Conservation (phyloP, 2,888 invertebrate genomes). For the Meliscaeva auricollis region DNA sequence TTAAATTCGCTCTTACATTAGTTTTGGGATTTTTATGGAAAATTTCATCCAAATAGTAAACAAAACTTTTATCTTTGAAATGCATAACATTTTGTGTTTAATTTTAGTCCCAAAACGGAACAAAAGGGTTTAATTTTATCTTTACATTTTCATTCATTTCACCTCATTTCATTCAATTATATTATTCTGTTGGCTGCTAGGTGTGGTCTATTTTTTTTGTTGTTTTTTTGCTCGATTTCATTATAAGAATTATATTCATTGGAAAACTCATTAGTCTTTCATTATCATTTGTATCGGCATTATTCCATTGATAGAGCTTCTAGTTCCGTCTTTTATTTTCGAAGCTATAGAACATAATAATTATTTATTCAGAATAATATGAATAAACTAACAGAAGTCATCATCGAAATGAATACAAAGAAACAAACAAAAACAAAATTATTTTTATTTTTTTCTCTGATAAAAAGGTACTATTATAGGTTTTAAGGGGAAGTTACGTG, state of each 20-base stretch:
- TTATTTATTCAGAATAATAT: constrained; percentile 36
- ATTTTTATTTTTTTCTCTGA: neutral
- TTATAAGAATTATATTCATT: constrained; percentile 27
- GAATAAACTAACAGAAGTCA: neutral
- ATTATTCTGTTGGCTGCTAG: neutral
- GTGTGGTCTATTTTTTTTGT: neutral
- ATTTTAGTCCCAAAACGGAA: no score
- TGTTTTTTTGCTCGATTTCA: neutral
- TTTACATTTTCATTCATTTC: constrained; percentile 40
- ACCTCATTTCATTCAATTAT: neutral
- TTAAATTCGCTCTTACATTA: no score
- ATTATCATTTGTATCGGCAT: neutral
- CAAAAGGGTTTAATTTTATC: neutral
- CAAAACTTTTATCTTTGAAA: no score
- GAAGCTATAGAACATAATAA: neutral
- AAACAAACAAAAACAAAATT: neutral
- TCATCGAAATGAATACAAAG: constrained; percentile 3
- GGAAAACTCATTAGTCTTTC: constrained; percentile 39
- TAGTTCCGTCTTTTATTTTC: neutral
- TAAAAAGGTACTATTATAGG: neutral
- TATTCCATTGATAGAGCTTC: neutral
- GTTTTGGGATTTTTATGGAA: no score
- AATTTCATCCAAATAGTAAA: no score
- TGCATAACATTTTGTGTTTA: no score
- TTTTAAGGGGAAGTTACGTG: neutral